Evolutionary conservation across 1,140 invertebrate species (phyloP), one percentile per base, ranked within the genome.

Genomic region (Planococcus citri): DNA sequence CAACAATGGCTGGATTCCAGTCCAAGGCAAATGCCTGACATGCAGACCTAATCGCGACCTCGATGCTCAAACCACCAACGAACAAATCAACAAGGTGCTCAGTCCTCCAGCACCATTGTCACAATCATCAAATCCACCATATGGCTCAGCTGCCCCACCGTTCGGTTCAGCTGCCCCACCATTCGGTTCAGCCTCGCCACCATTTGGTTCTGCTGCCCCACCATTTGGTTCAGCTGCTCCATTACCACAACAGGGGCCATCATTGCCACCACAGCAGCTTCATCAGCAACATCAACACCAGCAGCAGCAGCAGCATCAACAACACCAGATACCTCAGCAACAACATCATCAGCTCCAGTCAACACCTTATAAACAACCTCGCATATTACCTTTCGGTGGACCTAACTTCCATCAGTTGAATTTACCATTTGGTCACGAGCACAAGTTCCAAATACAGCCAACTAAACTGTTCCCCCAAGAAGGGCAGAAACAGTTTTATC

Each of bases 381-480:
- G 60, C 3, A 64, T 64, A 25, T 17, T 64, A 21, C 60, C 60
- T 25, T 64, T 64, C 20, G 51, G 51, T 17, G 60, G 60, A 3
- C 6, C 14, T 17, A 64, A 64, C 25, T 64, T 64, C 17, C 60
- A 24, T 10, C 21, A 24, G 25, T 64, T 64, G 8, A 64, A 64
- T 27, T 6, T 10, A 10, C 60, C 60, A 64, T 64, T 64, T 27
- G 10, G 8, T 12, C 21, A 64, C 24, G 60, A 27, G 3, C 8
- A 64, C 20, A 22, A 64, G 22, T 64, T 17, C 22, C 60, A 64
- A 64, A 24, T 64, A 1, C 60, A 64, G 22, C 6, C 60, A 9
- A 64, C 60, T 25, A 64, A 64, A 17, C 24, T 64, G 22, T 64
- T 64, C 60, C 21, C 60, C 2, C 60, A 64, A 64, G 60, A 64